These are phyloP conservation scores for Luscinia luscinia DNA, from an alignment of 2,797 vertebrate species.

Conservation along the genomic window DNA sequence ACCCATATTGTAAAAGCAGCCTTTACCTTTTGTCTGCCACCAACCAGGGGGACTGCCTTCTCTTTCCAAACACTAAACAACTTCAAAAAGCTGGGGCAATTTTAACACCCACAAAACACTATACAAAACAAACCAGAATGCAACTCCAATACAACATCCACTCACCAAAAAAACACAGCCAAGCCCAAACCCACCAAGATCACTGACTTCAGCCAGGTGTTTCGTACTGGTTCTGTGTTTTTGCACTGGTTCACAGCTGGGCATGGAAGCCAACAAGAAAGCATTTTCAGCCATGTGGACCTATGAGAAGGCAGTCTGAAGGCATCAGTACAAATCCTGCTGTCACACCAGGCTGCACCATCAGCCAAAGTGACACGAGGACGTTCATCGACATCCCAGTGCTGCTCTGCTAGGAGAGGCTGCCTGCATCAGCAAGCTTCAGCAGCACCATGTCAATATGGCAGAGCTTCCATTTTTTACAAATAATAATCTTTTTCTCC, in stretches of 20 bases:
- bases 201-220: neutral
- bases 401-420: neutral
- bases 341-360: neutral
- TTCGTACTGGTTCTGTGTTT: neutral
- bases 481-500: neutral
- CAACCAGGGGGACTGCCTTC: fast-evolving
- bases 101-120: neutral
- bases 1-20: neutral
- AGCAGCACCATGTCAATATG: neutral
- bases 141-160: fast-evolving
- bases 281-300: fast-evolving
- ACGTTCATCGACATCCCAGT: neutral
- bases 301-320: neutral
- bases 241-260: neutral
- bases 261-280: neutral
- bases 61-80: neutral
- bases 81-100: neutral
- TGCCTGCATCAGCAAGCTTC: neutral
- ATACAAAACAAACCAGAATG: neutral
- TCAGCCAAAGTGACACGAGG: neutral
- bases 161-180: neutral
- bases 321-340: neutral
- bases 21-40: neutral
- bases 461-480: neutral
- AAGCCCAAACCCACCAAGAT: neutral